Base-by-base conservation (phyloP, 2,888 invertebrate species). In the Ectemnius lituratus region DNA sequence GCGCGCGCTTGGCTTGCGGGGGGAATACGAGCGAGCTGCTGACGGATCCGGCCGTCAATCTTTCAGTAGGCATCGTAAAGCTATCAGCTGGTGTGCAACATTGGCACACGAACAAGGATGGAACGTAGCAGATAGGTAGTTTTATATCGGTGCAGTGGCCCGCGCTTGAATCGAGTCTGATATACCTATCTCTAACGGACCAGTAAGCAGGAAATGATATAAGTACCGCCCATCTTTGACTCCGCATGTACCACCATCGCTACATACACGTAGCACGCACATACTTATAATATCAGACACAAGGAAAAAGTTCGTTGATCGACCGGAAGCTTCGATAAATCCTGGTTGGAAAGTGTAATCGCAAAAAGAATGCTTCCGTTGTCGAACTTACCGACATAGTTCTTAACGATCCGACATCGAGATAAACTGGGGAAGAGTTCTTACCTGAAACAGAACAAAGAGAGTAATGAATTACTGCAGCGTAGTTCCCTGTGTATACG, bases 1-100 rank as follows among this genome's bases (percentile, higher is more conserved):
- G 80, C 81, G 78, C 84, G 86, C 84, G 28, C 28, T 37, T 37
- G 6, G 23, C 23, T 23, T 23, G 23, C 23, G 20, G 20, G 20
- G 20, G 5, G 28, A 37, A 37, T 3, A 8, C 83, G 81, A 76
- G 74, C 81, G 82, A 85, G 77, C 82, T 79, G 87, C 81, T 86
- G 89, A 89, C 86, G 87, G 89, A 89, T 88, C 83, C 83, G 86
- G 75, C 84, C 89, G 90, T 90, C 90, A 88, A 90, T 90, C 89
- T 89, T 87, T 89, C 88, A 84, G 73, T 88, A 78, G 72, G 63
- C 78, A 83, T 84, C 88, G 89, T 85, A 84, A 85, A 88, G 83
- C 87, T 86, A 87, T 88, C 89, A 83, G 78, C 75, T 76, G 70
- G 70, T 73, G 73, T 77, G 76, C 81, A 72, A 76, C 79, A 74